Evolutionary conservation across 1,140 invertebrate species (phyloP).

Genomic region (Cotesia vestalis): DNA sequence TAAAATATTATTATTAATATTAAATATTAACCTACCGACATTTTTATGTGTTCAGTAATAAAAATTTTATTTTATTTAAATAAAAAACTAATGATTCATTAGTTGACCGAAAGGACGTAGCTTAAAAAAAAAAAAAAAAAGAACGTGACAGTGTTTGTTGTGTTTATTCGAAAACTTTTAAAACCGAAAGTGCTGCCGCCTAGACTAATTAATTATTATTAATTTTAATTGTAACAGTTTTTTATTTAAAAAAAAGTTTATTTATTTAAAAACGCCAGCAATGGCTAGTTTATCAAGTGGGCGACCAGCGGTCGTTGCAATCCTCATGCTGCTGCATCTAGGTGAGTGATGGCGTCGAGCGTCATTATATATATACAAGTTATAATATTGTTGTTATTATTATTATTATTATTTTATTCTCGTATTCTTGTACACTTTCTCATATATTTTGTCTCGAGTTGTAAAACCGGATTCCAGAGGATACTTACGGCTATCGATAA

Average conservation of each 20-base stretch:
- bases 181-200: no score
- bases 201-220: no score
- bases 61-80: no score
- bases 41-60: no score
- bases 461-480: slow-evolving; percentile 33
- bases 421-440: not conserved
- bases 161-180: no score
- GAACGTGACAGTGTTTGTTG: no score
- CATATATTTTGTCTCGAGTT: slow-evolving; percentile 5
- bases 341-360: slow-evolving; percentile 49
- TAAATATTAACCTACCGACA: no score
- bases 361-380: slow-evolving; percentile 9
- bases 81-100: no score
- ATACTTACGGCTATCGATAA: slow-evolving; percentile 30
- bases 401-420: not conserved
- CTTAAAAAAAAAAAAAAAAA: no score
- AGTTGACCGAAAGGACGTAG: no score
- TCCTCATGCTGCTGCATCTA: slow-evolving; percentile 51
- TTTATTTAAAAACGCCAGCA: slow-evolving; percentile 26
- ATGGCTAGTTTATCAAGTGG: slow-evolving; percentile 52
- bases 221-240: not conserved
- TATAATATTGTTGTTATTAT: slow-evolving; percentile 6
- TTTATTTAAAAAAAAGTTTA: not conserved
- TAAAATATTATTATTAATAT: no score
- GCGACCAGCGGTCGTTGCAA: slow-evolving; percentile 43